Evolutionary conservation across 2,797 vertebrate genomes (phyloP).

Genomic region (Nannoperca obscura): DNA sequence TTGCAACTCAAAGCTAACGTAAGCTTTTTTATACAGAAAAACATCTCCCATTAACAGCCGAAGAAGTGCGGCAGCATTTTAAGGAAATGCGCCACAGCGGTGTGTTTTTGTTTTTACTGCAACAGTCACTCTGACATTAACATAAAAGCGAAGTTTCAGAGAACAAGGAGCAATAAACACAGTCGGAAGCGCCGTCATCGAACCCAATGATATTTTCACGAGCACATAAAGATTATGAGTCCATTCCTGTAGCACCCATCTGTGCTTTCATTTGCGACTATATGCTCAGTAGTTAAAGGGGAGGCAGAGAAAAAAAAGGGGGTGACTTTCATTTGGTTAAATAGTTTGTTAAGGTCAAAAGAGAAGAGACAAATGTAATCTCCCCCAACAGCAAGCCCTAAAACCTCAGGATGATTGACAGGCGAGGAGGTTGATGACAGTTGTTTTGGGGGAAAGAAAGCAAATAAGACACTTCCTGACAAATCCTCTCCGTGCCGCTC

Average conservation of each 20-base stretch:
- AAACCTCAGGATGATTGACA: constrained; percentile 45
- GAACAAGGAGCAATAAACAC: constrained; percentile 81
- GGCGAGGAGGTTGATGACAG: constrained; percentile 1
- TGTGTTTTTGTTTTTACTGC: constrained; percentile 49
- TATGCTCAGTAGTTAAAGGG: constrained; percentile 72
- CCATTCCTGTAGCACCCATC: constrained; percentile 74
- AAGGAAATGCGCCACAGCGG: constrained; percentile 4
- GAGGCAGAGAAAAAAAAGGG: constrained; percentile 58
- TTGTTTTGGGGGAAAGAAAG: constrained; percentile 29
- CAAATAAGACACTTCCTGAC: constrained; percentile 42
- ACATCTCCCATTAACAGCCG: background rate
- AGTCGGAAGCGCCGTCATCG: constrained; percentile 81
- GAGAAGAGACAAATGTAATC: constrained; percentile 33
- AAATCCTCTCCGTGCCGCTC: constrained; percentile 59
- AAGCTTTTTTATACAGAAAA: background rate
- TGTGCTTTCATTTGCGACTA: constrained; percentile 74
- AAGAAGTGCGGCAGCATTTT: constrained; percentile 9
- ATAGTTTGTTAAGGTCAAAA: constrained; percentile 80
- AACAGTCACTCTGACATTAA: constrained; percentile 60
- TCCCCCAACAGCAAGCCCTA: constrained; percentile 3
- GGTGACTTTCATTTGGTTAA: constrained; percentile 79
- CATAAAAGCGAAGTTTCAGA: constrained; percentile 83
- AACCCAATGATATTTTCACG: constrained; percentile 88
- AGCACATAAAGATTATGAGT: constrained; percentile 86
- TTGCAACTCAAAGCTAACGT: background rate